Evolutionary conservation across 2,113 vertebrate genomes (phyloP).

Genomic region (Larimichthys polyactis): DNA sequence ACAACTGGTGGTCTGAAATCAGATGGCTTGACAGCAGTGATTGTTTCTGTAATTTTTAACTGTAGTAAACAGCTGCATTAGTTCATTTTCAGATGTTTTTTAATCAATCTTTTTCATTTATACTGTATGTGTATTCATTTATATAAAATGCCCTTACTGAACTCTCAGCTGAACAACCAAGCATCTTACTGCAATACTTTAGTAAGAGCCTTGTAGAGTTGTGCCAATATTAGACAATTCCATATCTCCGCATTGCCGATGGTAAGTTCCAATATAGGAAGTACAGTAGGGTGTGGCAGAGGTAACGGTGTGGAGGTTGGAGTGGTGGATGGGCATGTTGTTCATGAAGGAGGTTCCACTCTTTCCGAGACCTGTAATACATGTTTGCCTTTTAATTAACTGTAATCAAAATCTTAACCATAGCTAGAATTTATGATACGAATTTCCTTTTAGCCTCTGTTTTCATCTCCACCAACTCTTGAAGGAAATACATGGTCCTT

Average conservation of each 20-base stretch:
- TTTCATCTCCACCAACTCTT: not conserved
- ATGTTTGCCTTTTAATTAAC: not conserved
- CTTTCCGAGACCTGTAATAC: not conserved
- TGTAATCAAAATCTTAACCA: not conserved
- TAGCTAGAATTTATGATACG: not conserved
- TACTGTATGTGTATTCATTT: no score
- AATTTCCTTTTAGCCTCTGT: not conserved
- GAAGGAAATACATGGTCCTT: not conserved
- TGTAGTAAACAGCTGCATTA: not conserved
- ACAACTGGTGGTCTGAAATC: not conserved
- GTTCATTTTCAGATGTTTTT: no score
- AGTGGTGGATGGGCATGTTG: not conserved
- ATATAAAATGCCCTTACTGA: not conserved
- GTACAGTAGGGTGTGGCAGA: not conserved
- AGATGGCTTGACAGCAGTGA: not conserved
- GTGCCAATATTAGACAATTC: not conserved
- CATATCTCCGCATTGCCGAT: no score
- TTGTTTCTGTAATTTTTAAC: not conserved
- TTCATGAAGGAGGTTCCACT: not conserved
- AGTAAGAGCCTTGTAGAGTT: no score
- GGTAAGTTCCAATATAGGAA: not conserved
- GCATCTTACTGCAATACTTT: not conserved
- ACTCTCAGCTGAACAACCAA: not conserved
- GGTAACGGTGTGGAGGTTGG: not conserved
- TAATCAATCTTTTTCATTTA: no score